Conservation (phyloP, 2,113 vertebrate species). For the Cynocephalus volans region DNA sequence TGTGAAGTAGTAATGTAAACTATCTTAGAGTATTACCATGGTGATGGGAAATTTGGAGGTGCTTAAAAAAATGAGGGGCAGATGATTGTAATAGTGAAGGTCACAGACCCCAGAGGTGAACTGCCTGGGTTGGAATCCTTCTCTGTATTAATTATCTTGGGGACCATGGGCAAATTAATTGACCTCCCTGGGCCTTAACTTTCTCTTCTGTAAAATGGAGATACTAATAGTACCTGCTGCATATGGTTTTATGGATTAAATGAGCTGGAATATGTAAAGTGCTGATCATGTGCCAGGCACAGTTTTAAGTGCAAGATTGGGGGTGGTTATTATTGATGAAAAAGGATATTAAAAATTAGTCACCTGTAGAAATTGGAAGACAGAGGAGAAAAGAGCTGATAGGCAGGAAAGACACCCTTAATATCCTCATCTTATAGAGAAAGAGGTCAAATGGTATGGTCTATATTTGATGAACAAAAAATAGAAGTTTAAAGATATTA, state of each 20-base stretch:
- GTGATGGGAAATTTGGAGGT: neutral
- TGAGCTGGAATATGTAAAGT: neutral
- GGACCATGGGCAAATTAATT: neutral
- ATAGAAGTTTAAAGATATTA: slow-evolving; percentile 17
- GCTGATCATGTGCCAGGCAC: neutral
- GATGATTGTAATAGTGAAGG: neutral
- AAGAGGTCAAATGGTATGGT: neutral
- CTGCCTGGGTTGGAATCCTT: neutral
- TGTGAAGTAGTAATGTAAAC: neutral
- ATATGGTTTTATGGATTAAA: neutral
- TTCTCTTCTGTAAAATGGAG: neutral
- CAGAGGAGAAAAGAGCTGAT: neutral
- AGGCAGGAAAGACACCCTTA: neutral
- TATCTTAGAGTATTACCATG: neutral
- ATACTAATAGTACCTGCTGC: neutral
- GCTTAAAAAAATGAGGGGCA: slow-evolving; percentile 33
- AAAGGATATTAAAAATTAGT: slow-evolving; percentile 26
- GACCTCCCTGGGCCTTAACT: neutral
- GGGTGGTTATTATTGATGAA: neutral
- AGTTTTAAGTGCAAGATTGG: neutral
- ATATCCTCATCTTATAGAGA: neutral
- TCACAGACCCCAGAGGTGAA: neutral
- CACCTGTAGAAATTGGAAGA: neutral
- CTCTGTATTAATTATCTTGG: neutral
- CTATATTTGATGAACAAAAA: neutral